Evolutionary conservation across 2,888 invertebrate genomes (phyloP), one percentile per base, ranked within the genome.

Genomic region (Cryptocheilus praepositus): DNA sequence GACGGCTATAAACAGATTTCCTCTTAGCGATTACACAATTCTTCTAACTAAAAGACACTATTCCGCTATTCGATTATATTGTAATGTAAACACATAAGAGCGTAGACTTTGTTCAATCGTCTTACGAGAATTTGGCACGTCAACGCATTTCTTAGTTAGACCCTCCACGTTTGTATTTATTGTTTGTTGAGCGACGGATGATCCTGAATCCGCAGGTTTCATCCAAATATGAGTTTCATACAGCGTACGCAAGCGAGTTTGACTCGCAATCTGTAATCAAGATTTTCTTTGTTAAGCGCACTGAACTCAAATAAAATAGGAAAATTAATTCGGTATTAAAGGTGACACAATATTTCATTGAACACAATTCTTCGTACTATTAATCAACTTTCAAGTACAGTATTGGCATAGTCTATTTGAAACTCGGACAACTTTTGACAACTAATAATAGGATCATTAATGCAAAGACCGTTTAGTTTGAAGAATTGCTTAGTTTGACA

Each of bases 121-220:
- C 85, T 83, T 80, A 88, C 88, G 80, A 25, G 69, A 45, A 19
- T 71, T 73, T 53, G 87, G 86, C 58, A 88, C 66, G 28, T 80
- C 69, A n/a, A 85, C 74, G 60, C 86, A 84, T 28, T 82, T 85
- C 0, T 89, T 89, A 81, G 92, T 94, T 8, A 95, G 87, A 2
- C 95, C 95, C 65, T 92, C 91, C 3, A 94, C 94, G 83, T 93
- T 88, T 11, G 83, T 72, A 11, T n/a, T 52, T 21, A 49, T 54
- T n/a, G 46, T 60, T 46, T 16, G 4, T 18, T 73, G 25, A 36
- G 36, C 11, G 11, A 4, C 8, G 13, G 7, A 36, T 36, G 36
- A 36, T 1, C 36, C 52, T 21, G 56, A 21, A 21, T 55, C 11
- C 15, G 19, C 4, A 16, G 8, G 13, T 46, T 13, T 22, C 3